phyloP scores from a whole-genome alignment of 2,888 invertebrate species.

The Crepidodera aurea region DNA sequence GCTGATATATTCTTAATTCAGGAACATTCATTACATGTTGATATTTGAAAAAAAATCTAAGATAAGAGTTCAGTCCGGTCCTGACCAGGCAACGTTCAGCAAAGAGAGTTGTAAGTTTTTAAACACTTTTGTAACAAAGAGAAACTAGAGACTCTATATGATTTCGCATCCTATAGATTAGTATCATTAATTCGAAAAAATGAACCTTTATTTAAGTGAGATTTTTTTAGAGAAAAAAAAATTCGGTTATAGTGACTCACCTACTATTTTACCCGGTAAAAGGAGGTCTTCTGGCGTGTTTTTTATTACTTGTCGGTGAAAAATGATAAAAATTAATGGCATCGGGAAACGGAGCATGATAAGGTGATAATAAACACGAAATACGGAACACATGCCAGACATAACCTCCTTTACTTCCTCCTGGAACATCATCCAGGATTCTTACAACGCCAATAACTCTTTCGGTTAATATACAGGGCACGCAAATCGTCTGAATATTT shows the following conservation, averaged over 20 bases:
- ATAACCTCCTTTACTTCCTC: conserved; percentile 18
- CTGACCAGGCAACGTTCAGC: no score
- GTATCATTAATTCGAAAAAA: no score
- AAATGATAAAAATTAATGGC: conserved; percentile 34
- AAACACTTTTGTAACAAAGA: neutral
- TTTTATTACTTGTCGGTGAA: conserved; percentile 37
- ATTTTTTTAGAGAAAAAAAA: no score
- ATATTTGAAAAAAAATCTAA: no score
- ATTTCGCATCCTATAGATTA: no score
- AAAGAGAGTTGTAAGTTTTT: neutral
- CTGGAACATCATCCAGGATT: conserved; percentile 12
- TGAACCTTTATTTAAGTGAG: no score
- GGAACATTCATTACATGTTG: no score
- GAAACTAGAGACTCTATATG: no score
- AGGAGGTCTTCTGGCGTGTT: conserved; percentile 33
- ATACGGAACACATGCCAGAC: conserved; percentile 16
- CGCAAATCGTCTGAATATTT: neutral
- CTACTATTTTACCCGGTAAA: conserved; percentile 7
- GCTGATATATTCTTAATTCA: no score
- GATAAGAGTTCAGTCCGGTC: no score
- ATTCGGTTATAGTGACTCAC: neutral
- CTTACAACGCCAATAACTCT: conserved; percentile 11
- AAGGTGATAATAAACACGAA: conserved; percentile 34
- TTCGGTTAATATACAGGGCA: neutral
- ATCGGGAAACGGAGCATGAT: conserved; percentile 22